phyloP scores from a whole-genome alignment of 2,797 vertebrate genomes.

The Notolepis coatsorum region DNA sequence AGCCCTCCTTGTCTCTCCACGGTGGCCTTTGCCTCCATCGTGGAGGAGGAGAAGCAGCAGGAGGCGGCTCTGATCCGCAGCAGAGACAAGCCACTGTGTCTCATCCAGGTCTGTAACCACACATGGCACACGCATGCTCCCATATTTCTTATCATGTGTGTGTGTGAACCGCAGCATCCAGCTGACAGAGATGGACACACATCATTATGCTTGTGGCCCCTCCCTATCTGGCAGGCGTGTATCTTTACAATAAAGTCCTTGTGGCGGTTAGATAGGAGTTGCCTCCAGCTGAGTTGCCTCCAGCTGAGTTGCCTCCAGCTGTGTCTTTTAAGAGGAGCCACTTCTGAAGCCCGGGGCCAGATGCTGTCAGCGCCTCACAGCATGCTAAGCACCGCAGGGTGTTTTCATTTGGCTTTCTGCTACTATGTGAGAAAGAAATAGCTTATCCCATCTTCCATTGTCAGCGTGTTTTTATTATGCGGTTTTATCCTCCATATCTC shows the following conservation, averaged over 20 bases:
- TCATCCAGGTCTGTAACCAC: constrained; percentile 99
- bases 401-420: constrained; percentile 42
- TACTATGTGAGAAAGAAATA: constrained; percentile 43
- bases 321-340: constrained; percentile 9
- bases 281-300: too few species aligned
- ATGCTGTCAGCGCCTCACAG: constrained; percentile 49
- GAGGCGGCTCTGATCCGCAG: constrained; percentile 95
- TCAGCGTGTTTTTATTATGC: constrained; percentile 52
- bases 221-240: constrained; percentile 12
- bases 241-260: constrained; percentile 25
- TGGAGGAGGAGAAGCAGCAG: constrained; percentile 95
- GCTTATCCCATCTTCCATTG: constrained; percentile 28
- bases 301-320: constrained; percentile 19
- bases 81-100: constrained; percentile 94
- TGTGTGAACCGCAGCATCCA: not conserved
- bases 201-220: not conserved
- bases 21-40: constrained; percentile 93
- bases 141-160: too few species aligned
- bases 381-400: not conserved
- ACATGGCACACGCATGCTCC: not conserved
- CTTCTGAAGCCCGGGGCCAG: constrained; percentile 38
- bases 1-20: constrained; percentile 74
- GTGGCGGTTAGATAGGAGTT: constrained; percentile 22
- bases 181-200: not conserved
- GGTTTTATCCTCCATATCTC: constrained; percentile 28